Base-by-base conservation (phyloP, 2,797 vertebrate genomes). In the Microctenopoma stevenorrisi region DNA sequence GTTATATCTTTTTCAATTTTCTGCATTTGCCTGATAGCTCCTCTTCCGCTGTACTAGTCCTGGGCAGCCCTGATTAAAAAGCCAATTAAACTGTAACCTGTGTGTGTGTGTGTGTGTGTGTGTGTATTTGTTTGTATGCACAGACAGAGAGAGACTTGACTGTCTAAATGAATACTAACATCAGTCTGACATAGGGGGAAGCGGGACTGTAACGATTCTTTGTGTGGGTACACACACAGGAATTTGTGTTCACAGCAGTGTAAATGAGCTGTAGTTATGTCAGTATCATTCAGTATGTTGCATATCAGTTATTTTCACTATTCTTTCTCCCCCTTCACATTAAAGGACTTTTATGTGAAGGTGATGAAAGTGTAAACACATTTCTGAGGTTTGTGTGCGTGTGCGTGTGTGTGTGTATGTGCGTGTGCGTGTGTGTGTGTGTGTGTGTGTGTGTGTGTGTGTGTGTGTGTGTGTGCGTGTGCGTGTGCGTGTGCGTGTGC, bases 121-220 rank as follows among this genome's bases (percentile, higher is more conserved):
- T 59, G 47, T 14, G 37, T 5, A 16, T 25, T 26, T 16, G 18
- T 33, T 13, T 26, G 62, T 38, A 5, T 5, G 26, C 15, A 5
- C 7, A 18, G 42, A 57, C 12, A 68, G 16, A 62, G 42, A 57
- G 15, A 68, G 16, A 62, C 55, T 40, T 58, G 48, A 35, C 50
- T 42, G 37, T 72, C 64, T 63, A 22, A 74, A 72, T 74, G 4
- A 69, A 80, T 58, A 44, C 33, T 66, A 49, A 40, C 68, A 60
- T 66, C 61, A 49, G 42, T 44, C 57, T 38, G 28, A 30, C 42
- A 46, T 51, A 46, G 62, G 68, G 75, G 54, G 62, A 35, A 42
- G 47, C 53, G 61, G 28, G 33, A 9, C 49, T 43, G 22, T 14
- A 37, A 16, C 43, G 14, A 37, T 38, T 51, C 25, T 26, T n/a